Base-by-base conservation (phyloP, 1,140 invertebrate species). In the Thaumetopoea pityocampa region DNA sequence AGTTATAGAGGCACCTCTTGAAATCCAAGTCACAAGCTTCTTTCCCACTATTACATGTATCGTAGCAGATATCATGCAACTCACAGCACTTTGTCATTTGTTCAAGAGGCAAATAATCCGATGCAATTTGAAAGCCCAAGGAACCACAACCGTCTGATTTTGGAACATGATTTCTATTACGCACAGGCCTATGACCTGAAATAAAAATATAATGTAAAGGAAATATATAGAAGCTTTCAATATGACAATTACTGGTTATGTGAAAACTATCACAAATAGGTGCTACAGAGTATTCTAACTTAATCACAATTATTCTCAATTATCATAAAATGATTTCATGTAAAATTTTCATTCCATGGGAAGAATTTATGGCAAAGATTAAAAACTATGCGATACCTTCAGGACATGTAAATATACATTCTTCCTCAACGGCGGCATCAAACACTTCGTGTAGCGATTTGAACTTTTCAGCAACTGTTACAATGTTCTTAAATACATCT, bases 81-180 rank as follows among this genome's bases (percentile, higher is more conserved):
- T 96, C 89, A 81, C 95, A 97, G 63, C 95, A 97, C 49, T 90
- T 89, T 4, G 91, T 92, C 91, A 96, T 93, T 72, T 93, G 90
- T 12, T 87, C 84, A 5, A 92, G 80, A 4, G 94, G 93, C 14
- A 96, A 83, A 58, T 92, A 92, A 45, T 94, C 90, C 15, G 90
- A 89, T 26, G 88, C 88, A 48, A 95, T 91, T 83, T 94, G 85
- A 32, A 92, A 86, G 7, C 90, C 89, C 11, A 94, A 74, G 0
- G 93, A 92, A 8, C 94, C 94, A 83, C 95, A 96, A 24, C 94
- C 94, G 85, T 96, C 91, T 9, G 91, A 88, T 29, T 87, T 87
- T 5, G 94, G 90, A 32, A 86, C 86, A 61, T 95, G 92, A 57
- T 91, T 90, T 65, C 88, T 87, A 64, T 94, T 91, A n/a, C 90